Base-by-base conservation (phyloP, 2,797 vertebrate species). In the Podargus strigoides region DNA sequence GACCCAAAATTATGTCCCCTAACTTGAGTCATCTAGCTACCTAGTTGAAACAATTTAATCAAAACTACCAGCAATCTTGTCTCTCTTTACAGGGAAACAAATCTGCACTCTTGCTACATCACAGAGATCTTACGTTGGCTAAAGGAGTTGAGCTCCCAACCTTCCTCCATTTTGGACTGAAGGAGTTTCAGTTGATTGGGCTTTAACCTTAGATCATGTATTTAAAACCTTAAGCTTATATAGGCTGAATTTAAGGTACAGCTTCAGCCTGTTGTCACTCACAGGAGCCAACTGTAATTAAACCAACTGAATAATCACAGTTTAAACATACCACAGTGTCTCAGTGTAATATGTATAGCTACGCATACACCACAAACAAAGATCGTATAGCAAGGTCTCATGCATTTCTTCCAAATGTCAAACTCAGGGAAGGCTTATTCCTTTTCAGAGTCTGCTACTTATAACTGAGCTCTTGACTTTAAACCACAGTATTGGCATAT, bases 361-460 rank as follows among this genome's bases (percentile, higher is more conserved):
- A 41, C 9, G 7, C 10, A 44, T 0, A 0, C 26, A 42, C 15
- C 23, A 68, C 60, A 69, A 10, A n/a, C 10, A 69, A 47, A 44
- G 37, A 75, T 14, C n/a, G 7, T 23, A 36, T 32, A 56, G 12
- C 6, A 79, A 53, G 17, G 17, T 50, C 59, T 85, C 17, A 13
- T 39, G 5, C 4, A 55, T 80, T 64, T 77, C 26, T 70, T 30
- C 68, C 37, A 68, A 85, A 37, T 53, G 26, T 5, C 5, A 2
- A 64, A 60, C 5, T 27, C 15, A 19, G 3, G 12, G 28, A 86
- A 70, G 24, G 1, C 5, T 41, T 82, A 37, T 39, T 83, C 3
- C 3, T 37, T 10, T 44, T 63, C 47, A 83, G 6, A 73, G 1
- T 4, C 22, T 42, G 12, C 4, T 37, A 63, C 32, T 50, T 73